Evolutionary conservation across 2,888 invertebrate species (phyloP).

Genomic region (Patella ulyssiponensis): DNA sequence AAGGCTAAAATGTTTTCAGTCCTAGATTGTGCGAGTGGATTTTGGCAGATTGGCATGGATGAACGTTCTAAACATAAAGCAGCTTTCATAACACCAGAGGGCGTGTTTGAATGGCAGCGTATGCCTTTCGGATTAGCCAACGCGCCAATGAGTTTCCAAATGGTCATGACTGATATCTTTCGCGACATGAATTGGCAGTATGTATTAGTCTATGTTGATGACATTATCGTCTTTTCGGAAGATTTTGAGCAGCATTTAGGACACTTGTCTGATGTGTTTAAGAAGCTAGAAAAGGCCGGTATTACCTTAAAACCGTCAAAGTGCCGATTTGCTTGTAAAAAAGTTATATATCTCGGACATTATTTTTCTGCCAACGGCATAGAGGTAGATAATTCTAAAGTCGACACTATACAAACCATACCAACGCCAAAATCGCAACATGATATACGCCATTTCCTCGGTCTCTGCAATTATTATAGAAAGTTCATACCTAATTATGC

Average conservation of each 20-base stretch:
- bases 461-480: too few relatives aligned
- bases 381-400: conserved; percentile 29
- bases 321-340: conserved; percentile 37
- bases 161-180: conserved; percentile 35
- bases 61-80: too few relatives aligned
- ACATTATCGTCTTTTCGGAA: conserved; percentile 45
- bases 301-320: conserved; percentile 40
- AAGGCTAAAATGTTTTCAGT: conserved; percentile 27
- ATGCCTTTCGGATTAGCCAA: conserved; percentile 45
- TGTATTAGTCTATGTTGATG: too few relatives aligned
- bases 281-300: conserved; percentile 32
- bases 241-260: conserved; percentile 37
- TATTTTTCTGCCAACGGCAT: conserved; percentile 35
- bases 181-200: conserved; percentile 31
- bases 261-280: conserved; percentile 34
- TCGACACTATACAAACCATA: too few relatives aligned
- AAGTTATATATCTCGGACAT: conserved; percentile 40
- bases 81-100: conserved; percentile 36
- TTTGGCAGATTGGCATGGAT: too few relatives aligned
- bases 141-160: conserved; percentile 38
- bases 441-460: too few relatives aligned
- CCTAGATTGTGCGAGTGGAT: conserved; percentile 33
- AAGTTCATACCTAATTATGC: too few relatives aligned
- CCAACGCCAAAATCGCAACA: too few relatives aligned
- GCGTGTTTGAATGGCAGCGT: conserved; percentile 22